These are phyloP conservation scores for Parthenolecanium corni DNA, from an alignment of 2,888 invertebrate genomes.

Conservation along the genomic window DNA sequence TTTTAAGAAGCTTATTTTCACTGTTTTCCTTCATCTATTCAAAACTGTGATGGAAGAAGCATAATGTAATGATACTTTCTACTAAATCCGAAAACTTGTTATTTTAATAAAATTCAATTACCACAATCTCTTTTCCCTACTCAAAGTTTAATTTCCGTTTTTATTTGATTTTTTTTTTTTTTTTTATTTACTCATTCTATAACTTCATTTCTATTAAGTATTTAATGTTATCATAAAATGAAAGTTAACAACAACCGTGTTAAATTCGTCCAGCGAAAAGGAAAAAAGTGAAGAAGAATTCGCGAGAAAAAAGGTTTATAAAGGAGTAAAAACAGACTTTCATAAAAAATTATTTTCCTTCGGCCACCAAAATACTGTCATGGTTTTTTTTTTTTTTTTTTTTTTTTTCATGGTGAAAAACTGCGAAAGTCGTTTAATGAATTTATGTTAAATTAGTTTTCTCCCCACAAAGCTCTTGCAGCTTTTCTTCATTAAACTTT, in stretches of 20 bases:
- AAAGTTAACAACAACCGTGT: not conserved
- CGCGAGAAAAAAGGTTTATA: not conserved
- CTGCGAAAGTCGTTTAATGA: conserved; percentile 25
- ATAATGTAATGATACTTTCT: too few relatives aligned
- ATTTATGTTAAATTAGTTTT: conserved; percentile 27
- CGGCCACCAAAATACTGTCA: not conserved
- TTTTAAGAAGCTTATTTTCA: too few relatives aligned
- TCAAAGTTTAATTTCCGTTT: too few relatives aligned
- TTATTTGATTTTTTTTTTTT: too few relatives aligned
- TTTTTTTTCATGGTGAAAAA: not conserved
- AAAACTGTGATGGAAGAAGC: too few relatives aligned
- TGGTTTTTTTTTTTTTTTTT: not conserved
- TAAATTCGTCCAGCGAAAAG: not conserved
- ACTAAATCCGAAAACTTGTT: too few relatives aligned
- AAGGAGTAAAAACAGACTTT: not conserved
- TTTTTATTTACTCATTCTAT: too few relatives aligned
- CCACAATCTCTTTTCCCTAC: too few relatives aligned
- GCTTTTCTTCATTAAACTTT: conserved; percentile 27
- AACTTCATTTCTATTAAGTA: not conserved
- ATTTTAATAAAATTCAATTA: too few relatives aligned
- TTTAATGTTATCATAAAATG: not conserved
- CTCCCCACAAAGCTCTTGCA: conserved; percentile 24
- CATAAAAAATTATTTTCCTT: conserved; percentile 1
- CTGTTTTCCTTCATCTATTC: too few relatives aligned
- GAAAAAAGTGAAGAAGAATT: not conserved